Conservation (phyloP, 2,113 vertebrate genomes). For the Pagrus major region DNA sequence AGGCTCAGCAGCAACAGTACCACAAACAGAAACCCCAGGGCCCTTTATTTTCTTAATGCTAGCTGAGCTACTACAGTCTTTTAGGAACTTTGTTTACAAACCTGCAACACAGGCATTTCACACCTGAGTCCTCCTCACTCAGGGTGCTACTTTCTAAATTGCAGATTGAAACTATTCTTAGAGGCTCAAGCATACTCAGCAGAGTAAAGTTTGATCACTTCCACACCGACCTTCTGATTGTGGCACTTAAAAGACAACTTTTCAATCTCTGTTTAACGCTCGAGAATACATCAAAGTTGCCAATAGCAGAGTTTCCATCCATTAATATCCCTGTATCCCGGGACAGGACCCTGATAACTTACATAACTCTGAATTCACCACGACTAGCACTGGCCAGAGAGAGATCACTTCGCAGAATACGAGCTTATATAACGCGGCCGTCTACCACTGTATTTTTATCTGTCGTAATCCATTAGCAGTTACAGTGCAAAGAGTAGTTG, state of each 20-base stretch:
- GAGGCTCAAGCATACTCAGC: neutral
- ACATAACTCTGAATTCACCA: conserved; percentile 64
- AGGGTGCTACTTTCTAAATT: neutral
- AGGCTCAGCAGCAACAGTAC: neutral
- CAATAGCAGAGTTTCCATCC: neutral
- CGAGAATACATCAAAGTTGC: neutral
- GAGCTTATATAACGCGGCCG: conserved; percentile 64
- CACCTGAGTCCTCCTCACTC: no score
- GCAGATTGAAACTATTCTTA: neutral
- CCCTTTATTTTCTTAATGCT: no score
- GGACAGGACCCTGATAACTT: conserved; percentile 53
- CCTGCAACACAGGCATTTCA: neutral
- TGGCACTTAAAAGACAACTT: neutral
- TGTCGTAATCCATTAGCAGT: conserved; percentile 26
- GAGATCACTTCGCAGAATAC: conserved; percentile 57
- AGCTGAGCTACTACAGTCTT: no score
- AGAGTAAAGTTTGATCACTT: neutral
- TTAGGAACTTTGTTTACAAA: no score
- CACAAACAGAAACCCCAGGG: neutral
- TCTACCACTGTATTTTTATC: conserved; percentile 34
- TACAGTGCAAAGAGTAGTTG: neutral
- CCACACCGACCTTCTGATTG: neutral
- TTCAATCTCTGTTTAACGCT: neutral
- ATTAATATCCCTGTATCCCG: conserved; percentile 22
- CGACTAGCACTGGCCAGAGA: conserved; percentile 31